Base-by-base conservation (phyloP, 2,113 vertebrate genomes). In the Oryzias melastigma region DNA sequence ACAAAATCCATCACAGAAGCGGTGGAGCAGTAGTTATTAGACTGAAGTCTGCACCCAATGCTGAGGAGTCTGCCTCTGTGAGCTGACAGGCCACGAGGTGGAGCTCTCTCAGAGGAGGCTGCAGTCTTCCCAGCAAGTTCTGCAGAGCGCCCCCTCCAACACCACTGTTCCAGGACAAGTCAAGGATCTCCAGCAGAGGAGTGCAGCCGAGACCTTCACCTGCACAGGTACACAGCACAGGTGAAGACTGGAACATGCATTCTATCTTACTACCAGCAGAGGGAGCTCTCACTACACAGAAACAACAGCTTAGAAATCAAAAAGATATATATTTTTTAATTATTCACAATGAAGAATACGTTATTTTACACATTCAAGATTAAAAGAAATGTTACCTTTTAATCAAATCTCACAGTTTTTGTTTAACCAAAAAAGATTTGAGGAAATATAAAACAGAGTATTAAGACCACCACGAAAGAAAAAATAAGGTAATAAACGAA, bases 81-180 rank as follows among this genome's bases (percentile, higher is more conserved):
- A 97, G 92, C 71, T 85, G 87, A 44, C 94, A 95, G 64, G 93
- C 91, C 7, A 92, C 90, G 14, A 97, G 75, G 81, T 91, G 92
- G 50, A 96, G 90, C 40, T 84, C 86, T 60, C 83, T 93, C 77
- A 95, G 68, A 14, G 81, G 76, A 16, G 79, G 75, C 7, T 48
- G 77, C 1, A 94, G 42, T 22, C 87, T 89, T 63, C 87, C 88
- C 52, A 93, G 83, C 35, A 95, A 73, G 62, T 89, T 71, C 24
- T 88, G 91, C 40, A 98, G 65, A 52, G 89, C 90, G 14, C 91
- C 92, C 51, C 91, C 93, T 17, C 95, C 93, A 0, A 95, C 70
- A 3, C 88, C 79, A 22, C 65, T 35, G 62, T 98, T 98, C 94
- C 94, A 98, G 52, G 95, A 97, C 66, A 98, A 84, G 82, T 94